Evolutionary conservation across 2,797 vertebrate genomes (phyloP), one percentile per base, ranked within the genome.

Genomic region (Taeniopygia guttata): DNA sequence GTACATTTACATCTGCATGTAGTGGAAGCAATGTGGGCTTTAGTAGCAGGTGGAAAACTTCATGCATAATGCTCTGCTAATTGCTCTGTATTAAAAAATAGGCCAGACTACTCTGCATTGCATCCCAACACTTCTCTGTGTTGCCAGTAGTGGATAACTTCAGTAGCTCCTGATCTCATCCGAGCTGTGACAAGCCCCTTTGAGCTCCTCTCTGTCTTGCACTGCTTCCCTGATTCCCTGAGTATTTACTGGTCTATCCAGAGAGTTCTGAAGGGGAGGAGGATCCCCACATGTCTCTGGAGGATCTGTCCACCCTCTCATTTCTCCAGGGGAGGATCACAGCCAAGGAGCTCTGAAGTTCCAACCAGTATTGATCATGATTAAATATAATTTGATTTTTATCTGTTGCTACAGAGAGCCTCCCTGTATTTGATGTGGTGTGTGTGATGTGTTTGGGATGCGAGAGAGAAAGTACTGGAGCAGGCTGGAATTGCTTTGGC

Each of bases 81-180:
- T 94, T 89, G 78, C 49, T 87, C 16, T 91, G 55, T 66, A 10
- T 46, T 95, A 77, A 76, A 87, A 87, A 84, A 49, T 26, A 93
- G 70, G 40, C 52, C 52, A 62, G 22, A 2, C 13, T 46, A 8
- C 10, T 0, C 42, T 83, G 56, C 40, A 4, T 84, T 92, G 68
- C 63, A 52, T 90, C 18, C 16, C 13, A 27, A 54, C 43, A 6
- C 25, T 73, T 66, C 69, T 46, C 48, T 36, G 2, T 54, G 27
- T 75, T 62, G 54, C 49, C 66, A 75, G 46, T n/a, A 18, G 22
- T 63, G 69, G 32, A 2, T 89, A 43, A 51, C 34, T 66, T 74
- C 20, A 27, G 46, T 43, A 60, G 32, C 40, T 69, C 34, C 30
- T 2, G 2, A 7, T 68, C 30, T 72, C 20, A 7, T 40, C 26